A percentile compares a stretch with the other conserved stretches of the same genome.
Evolutionary conservation across 2,113 vertebrate species (phyloP).

Genomic region (Martes martes): DNA sequence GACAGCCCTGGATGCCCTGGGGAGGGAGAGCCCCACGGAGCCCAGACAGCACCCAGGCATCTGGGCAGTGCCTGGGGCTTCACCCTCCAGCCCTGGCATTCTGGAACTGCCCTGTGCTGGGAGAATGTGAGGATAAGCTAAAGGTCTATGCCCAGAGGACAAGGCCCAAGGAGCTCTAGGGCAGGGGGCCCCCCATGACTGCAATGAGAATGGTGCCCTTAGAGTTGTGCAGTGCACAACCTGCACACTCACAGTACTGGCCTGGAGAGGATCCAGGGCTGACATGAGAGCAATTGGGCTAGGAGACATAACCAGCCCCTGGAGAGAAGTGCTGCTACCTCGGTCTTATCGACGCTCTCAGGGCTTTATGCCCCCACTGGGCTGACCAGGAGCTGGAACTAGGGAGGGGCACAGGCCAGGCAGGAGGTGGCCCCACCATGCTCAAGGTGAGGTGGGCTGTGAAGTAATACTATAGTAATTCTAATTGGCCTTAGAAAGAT

Average conservation of each 20-base stretch:
- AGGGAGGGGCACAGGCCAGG: not conserved
- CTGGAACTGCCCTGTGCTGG: fast-evolving
- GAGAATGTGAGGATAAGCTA: not conserved
- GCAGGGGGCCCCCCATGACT: fast-evolving
- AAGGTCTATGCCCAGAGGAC: not conserved
- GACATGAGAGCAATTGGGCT: fast-evolving
- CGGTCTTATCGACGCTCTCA: not conserved
- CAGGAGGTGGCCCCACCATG: fast-evolving
- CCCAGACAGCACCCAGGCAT: not conserved
- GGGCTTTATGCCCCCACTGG: fast-evolving
- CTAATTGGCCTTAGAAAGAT: not conserved
- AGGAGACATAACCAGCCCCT: not conserved
- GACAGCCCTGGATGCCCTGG: fast-evolving
- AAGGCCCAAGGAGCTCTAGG: not conserved
- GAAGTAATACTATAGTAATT: not conserved
- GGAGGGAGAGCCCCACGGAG: too few species aligned
- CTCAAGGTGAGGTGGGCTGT: not conserved
- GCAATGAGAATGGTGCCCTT: fast-evolving
- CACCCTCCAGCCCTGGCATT: fast-evolving
- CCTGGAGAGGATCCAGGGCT: not conserved
- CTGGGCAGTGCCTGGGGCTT: not conserved
- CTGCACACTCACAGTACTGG: not conserved
- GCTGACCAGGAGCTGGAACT: not conserved
- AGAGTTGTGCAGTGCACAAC: not conserved
- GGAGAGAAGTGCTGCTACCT: not conserved